These are phyloP conservation scores for Odocoileus virginianus DNA, from an alignment of 2,113 vertebrate species.

Conservation along the genomic window DNA sequence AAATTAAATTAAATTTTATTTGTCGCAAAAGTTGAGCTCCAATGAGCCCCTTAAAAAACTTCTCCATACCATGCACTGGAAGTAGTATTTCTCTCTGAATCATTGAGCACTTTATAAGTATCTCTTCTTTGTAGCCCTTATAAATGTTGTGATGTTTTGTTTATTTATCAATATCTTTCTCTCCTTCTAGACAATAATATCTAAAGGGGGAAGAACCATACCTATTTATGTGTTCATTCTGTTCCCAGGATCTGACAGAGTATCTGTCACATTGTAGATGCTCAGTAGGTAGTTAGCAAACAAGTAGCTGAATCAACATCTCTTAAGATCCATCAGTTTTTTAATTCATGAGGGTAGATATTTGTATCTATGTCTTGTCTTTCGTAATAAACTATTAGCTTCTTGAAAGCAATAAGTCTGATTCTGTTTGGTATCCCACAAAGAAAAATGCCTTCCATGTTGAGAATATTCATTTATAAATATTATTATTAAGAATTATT, in stretches of 20 bases:
- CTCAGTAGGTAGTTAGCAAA: background rate
- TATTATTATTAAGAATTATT: background rate
- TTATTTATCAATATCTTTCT: background rate
- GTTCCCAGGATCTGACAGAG: background rate
- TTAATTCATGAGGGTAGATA: background rate
- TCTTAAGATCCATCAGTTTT: background rate
- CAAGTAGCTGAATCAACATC: background rate
- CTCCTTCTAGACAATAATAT: background rate
- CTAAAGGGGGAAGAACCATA: background rate
- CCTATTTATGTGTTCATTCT: background rate
- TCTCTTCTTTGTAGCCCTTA: background rate
- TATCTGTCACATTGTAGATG: background rate
- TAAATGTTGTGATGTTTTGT: background rate
- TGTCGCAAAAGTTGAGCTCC: background rate
- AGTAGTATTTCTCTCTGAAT: background rate
- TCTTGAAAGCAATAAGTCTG: background rate
- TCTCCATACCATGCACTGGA: background rate
- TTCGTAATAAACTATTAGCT: background rate
- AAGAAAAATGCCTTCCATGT: background rate
- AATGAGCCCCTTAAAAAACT: background rate
- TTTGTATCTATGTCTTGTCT: background rate
- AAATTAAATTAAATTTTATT: background rate
- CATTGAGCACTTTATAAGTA: background rate
- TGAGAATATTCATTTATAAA: background rate
- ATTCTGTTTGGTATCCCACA: background rate